These are phyloP conservation scores for Caloenas nicobarica DNA, from an alignment of 2,113 vertebrate species.

Conservation along the genomic window DNA sequence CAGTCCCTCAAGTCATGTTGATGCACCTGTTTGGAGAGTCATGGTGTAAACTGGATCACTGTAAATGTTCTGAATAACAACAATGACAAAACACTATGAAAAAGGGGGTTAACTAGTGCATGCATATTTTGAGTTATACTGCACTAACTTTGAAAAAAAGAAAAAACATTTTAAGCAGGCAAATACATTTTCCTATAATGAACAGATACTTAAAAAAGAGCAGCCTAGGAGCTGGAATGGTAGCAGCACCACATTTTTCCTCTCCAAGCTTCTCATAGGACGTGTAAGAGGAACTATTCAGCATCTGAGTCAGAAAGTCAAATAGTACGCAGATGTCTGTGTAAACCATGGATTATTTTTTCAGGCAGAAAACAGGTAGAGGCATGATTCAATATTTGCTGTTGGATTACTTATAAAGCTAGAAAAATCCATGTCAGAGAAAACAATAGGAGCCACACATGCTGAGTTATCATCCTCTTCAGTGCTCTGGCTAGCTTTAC, in stretches of 20 bases:
- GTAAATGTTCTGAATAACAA: not conserved
- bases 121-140: not conserved
- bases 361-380: not conserved
- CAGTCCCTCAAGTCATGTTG: not conserved
- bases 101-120: not conserved
- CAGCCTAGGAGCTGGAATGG: not conserved
- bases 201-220: not conserved
- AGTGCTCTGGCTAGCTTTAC: not conserved
- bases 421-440: not conserved
- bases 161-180: not conserved
- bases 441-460: not conserved
- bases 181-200: not conserved
- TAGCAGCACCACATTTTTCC: not conserved
- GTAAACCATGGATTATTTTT: not conserved
- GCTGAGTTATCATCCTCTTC: not conserved
- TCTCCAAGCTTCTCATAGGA: not conserved
- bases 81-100: not conserved
- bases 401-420: not conserved
- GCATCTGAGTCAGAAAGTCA: not conserved
- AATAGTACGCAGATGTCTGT: not conserved
- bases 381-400: not conserved
- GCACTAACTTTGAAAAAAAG: not conserved
- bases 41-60: not conserved
- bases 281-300: not conserved
- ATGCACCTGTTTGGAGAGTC: not conserved